These are phyloP conservation scores for Spondyliosoma cantharus DNA, from an alignment of 2,797 vertebrate genomes.

Conservation along the genomic window DNA sequence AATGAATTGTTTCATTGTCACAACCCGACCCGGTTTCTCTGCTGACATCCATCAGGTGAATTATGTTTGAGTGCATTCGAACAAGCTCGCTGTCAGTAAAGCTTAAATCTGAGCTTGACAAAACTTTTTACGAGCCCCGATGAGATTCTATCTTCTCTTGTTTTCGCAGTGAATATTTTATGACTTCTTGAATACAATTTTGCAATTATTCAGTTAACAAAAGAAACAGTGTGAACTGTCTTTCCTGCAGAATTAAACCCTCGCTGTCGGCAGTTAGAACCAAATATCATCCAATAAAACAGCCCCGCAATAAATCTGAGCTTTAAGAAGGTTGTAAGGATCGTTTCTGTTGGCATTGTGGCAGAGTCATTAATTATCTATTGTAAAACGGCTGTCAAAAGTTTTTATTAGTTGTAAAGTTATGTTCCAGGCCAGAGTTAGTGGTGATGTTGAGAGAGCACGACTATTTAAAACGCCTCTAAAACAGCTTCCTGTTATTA, in stretches of 20 bases:
- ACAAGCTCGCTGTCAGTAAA: background rate
- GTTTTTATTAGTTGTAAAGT: background rate
- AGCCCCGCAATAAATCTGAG: background rate
- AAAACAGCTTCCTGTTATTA: background rate
- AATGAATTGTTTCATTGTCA: slow-evolving; percentile 44
- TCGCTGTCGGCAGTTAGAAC: background rate
- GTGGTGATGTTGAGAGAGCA: background rate
- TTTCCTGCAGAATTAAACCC: background rate
- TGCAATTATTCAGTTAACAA: background rate
- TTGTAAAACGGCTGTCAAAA: background rate
- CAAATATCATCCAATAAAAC: background rate
- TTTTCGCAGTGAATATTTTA: background rate
- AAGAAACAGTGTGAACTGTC: background rate
- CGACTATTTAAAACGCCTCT: background rate
- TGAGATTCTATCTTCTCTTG: background rate
- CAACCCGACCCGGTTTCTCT: slow-evolving; percentile 3
- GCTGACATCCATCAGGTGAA: slow-evolving; percentile 42
- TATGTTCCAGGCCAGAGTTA: background rate
- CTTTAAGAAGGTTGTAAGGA: background rate
- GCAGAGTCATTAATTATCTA: background rate
- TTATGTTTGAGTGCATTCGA: background rate
- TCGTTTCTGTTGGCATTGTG: background rate
- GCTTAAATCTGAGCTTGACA: slow-evolving; percentile 1
- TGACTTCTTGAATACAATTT: background rate
- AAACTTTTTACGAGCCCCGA: background rate